A percentile compares a stretch with the other conserved stretches of the same genome.
phyloP scores from a whole-genome alignment of 2,113 vertebrate genomes.

The Gobiocypris rarus region DNA sequence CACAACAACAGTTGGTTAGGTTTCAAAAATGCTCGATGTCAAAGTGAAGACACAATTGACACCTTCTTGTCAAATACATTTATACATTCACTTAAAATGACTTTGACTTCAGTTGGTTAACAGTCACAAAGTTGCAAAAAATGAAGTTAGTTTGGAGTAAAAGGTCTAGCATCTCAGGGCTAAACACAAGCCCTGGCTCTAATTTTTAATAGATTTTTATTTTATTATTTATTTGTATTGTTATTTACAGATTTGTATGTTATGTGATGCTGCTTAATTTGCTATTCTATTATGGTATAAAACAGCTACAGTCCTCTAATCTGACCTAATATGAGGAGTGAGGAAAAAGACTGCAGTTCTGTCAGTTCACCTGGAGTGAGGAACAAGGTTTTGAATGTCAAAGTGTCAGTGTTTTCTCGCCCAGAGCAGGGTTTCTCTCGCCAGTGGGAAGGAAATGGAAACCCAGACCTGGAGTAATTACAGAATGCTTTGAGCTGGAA shows the following conservation, averaged over 20 bases:
- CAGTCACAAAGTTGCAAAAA: too few species aligned
- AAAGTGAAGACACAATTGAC: not conserved
- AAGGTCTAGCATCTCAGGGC: too few species aligned
- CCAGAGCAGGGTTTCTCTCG: not conserved
- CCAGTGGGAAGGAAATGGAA: not conserved
- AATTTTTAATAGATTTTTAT: too few species aligned
- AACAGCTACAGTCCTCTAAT: not conserved
- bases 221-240: not conserved
- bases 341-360: too few species aligned
- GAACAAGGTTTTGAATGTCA: not conserved
- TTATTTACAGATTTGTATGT: too few species aligned
- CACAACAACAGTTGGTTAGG: not conserved
- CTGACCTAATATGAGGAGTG: not conserved
- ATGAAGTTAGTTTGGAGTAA: too few species aligned
- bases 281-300: not conserved
- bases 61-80: not conserved
- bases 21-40: not conserved
- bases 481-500: not conserved
- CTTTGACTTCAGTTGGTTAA: not conserved
- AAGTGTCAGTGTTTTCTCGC: not conserved
- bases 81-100: not conserved
- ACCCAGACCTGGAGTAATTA: not conserved
- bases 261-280: not conserved
- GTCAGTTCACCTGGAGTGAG: not conserved
- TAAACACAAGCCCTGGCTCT: too few species aligned